Evolutionary conservation across 1,140 invertebrate genomes (phyloP).

Genomic region (Coptotermes formosanus): DNA sequence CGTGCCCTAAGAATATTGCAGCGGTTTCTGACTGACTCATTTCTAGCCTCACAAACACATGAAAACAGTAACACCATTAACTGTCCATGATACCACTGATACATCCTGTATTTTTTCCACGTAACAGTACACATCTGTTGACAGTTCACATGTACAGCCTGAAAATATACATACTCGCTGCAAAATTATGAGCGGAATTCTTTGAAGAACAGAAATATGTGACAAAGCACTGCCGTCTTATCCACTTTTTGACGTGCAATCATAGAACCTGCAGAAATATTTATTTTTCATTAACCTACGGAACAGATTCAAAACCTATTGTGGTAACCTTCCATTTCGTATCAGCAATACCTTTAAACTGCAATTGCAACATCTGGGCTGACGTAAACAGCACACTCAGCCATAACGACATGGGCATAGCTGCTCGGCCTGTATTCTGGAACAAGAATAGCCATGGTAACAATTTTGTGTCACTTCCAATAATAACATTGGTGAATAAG

Average conservation of each 20-base stretch:
- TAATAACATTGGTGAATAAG: background rate
- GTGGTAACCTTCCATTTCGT: background rate
- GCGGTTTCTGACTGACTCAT: background rate
- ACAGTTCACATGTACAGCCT: background rate
- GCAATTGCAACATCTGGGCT: constrained; percentile 1
- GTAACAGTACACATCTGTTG: background rate
- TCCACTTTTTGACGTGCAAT: too few relatives aligned
- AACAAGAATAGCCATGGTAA: constrained; percentile 28
- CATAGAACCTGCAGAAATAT: too few relatives aligned
- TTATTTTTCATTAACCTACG: background rate
- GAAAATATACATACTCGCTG: background rate
- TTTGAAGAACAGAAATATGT: background rate
- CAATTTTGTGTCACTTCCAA: background rate
- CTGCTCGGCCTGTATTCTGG: constrained; percentile 3
- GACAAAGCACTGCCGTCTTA: background rate
- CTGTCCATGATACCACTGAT: background rate
- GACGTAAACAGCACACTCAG: background rate
- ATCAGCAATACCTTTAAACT: constrained; percentile 27
- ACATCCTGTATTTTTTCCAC: background rate
- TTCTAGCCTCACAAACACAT: background rate
- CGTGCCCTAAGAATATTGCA: too few relatives aligned
- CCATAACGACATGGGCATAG: background rate
- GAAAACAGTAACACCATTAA: too few relatives aligned
- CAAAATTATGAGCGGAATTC: too few relatives aligned
- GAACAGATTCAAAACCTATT: background rate